These are phyloP conservation scores for Mus pahari DNA, from an alignment of 2,113 vertebrate species.

Conservation along the genomic window DNA sequence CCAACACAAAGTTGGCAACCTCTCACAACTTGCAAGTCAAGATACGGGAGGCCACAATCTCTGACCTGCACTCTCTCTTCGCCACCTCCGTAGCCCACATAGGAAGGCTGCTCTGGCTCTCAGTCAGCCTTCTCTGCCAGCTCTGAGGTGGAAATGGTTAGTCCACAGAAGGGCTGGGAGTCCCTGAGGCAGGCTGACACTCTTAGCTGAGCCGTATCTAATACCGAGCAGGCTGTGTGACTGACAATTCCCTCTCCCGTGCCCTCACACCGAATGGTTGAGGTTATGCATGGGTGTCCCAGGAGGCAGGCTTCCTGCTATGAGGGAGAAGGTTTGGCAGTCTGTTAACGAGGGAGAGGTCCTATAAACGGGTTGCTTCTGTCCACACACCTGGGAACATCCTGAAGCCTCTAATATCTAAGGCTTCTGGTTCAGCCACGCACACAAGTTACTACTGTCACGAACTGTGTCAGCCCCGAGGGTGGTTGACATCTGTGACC, in stretches of 20 bases:
- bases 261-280: rapidly evolving
- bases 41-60: not conserved
- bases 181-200: not conserved
- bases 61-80: not conserved
- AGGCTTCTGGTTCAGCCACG: not conserved
- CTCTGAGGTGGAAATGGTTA: not conserved
- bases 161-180: not conserved
- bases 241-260: not conserved
- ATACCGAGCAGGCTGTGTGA: constrained; percentile 48
- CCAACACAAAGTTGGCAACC: not conserved
- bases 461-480: not conserved
- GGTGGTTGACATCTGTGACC: too few relatives aligned
- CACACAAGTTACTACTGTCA: too few relatives aligned
- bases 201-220: not conserved
- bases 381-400: not conserved
- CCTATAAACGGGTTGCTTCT: not conserved
- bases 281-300: not conserved
- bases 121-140: not conserved
- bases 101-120: not conserved
- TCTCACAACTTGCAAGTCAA: not conserved
- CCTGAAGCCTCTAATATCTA: not conserved
- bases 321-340: not conserved
- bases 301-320: not conserved
- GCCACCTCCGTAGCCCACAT: not conserved
- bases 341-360: too few relatives aligned